Evolutionary conservation across 2,888 invertebrate genomes (phyloP).

Genomic region (Harpalus rubripes): DNA sequence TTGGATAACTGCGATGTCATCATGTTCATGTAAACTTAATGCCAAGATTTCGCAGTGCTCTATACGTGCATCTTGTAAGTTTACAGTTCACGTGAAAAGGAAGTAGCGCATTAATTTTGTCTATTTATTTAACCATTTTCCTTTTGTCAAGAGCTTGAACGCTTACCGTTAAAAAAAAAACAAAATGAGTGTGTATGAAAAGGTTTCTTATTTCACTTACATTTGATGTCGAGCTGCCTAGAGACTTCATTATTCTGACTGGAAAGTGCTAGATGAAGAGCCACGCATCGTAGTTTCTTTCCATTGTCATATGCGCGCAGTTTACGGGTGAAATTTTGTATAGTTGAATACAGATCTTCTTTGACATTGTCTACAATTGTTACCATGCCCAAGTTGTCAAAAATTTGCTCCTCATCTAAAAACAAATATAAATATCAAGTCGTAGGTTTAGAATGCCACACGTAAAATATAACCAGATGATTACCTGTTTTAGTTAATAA

Average conservation of each 20-base stretch:
- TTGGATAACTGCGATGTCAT: background rate
- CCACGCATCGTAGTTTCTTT: constrained; percentile 83
- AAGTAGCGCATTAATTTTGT: no score
- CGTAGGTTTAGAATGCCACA: background rate
- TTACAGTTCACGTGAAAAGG: background rate
- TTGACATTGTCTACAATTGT: constrained; percentile 79
- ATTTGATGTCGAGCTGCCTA: constrained; percentile 80
- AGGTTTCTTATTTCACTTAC: constrained; percentile 75
- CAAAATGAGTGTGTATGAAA: background rate
- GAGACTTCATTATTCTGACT: constrained; percentile 74
- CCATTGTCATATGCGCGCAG: constrained; percentile 84
- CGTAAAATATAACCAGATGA: background rate
- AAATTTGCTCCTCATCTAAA: constrained; percentile 82
- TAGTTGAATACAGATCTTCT: constrained; percentile 82
- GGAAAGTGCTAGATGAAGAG: constrained; percentile 82
- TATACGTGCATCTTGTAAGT: background rate
- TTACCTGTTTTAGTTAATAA: background rate
- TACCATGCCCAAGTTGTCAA: constrained; percentile 78
- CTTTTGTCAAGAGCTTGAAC: no score
- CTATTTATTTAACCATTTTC: no score
- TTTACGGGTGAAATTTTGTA: constrained; percentile 83
- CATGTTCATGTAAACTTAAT: background rate
- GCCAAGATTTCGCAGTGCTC: background rate
- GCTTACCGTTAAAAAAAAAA: no score
- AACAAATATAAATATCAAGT: background rate